phyloP scores from a whole-genome alignment of 2,888 invertebrate genomes.

The Acleris emargana region DNA sequence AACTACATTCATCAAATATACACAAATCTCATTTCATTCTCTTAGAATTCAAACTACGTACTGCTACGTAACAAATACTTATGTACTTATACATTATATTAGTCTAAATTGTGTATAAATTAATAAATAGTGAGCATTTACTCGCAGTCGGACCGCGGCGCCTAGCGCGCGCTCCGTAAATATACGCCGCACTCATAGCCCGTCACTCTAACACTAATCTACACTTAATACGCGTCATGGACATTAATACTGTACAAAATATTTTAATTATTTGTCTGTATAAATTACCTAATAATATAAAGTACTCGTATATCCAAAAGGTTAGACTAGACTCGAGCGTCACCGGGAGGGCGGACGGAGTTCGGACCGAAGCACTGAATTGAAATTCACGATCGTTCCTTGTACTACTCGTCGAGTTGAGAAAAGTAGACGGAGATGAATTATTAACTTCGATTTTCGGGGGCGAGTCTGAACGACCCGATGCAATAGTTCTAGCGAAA shows the following conservation, averaged over 20 bases:
- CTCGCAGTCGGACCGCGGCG: constrained; percentile 46
- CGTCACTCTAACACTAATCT: constrained; percentile 3
- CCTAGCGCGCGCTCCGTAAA: constrained; percentile 28
- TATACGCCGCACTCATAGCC: background rate
- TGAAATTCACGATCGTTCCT: no score
- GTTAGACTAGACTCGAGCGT: constrained; percentile 5
- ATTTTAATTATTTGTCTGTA: constrained; percentile 48
- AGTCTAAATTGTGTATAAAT: constrained; percentile 38
- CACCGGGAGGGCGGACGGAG: constrained; percentile 8
- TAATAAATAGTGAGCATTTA: constrained; percentile 44
- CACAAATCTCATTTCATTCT: constrained; percentile 4
- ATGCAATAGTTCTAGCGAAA: background rate
- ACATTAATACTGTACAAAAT: constrained; percentile 64
- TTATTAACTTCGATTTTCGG: no score
- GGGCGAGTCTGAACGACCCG: background rate
- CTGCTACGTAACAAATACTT: constrained; percentile 30
- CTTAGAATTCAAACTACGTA: constrained; percentile 23
- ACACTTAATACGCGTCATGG: constrained; percentile 39
- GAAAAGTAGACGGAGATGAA: no score
- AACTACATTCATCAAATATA: background rate
- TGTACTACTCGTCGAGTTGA: no score
- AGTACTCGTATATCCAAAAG: constrained; percentile 23
- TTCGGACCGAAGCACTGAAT: background rate
- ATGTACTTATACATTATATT: constrained; percentile 14
- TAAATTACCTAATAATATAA: constrained; percentile 22